A percentile compares a stretch with the other conserved stretches of the same genome.
Evolutionary conservation across 2,888 invertebrate genomes (phyloP).

Genomic region (Tinea semifulvella): DNA sequence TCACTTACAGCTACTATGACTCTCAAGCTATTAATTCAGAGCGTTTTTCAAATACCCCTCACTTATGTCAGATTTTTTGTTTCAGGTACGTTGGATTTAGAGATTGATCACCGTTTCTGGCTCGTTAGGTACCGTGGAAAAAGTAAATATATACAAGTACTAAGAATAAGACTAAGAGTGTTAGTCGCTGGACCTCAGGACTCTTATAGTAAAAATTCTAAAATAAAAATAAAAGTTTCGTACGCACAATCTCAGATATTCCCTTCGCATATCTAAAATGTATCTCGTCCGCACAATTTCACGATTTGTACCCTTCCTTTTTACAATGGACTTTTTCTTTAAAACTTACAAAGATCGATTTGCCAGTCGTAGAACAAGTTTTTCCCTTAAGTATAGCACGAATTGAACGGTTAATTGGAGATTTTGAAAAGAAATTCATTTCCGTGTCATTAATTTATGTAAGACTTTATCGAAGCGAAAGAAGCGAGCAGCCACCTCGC

Average conservation of each 20-base stretch:
- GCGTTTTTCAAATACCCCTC: not conserved
- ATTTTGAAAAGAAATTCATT: constrained; percentile 4
- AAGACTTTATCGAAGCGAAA: constrained; percentile 11
- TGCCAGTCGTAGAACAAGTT: constrained; percentile 11
- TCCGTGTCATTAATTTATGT: constrained; percentile 15
- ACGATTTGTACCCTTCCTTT: constrained; percentile 41
- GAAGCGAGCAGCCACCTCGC: constrained; percentile 11
- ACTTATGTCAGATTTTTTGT: constrained; percentile 9
- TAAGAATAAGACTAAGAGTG: too few relatives aligned
- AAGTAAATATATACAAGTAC: too few relatives aligned
- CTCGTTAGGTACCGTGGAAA: not conserved
- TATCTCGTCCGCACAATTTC: constrained; percentile 57
- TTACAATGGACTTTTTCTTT: constrained; percentile 31
- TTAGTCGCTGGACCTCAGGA: too few relatives aligned
- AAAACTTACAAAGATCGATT: constrained; percentile 36
- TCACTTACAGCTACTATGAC: not conserved
- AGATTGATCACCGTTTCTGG: not conserved
- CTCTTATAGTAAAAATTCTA: too few relatives aligned
- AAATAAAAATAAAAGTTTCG: constrained; percentile 1
- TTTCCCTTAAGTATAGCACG: not conserved
- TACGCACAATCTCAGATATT: constrained; percentile 13
- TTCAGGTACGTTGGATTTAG: constrained; percentile 10
- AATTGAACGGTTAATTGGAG: constrained; percentile 8
- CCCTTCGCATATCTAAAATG: constrained; percentile 45
- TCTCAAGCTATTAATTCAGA: constrained; percentile 7